phyloP scores from a whole-genome alignment of 2,888 invertebrate genomes.

The Calliopum simillimum region DNA sequence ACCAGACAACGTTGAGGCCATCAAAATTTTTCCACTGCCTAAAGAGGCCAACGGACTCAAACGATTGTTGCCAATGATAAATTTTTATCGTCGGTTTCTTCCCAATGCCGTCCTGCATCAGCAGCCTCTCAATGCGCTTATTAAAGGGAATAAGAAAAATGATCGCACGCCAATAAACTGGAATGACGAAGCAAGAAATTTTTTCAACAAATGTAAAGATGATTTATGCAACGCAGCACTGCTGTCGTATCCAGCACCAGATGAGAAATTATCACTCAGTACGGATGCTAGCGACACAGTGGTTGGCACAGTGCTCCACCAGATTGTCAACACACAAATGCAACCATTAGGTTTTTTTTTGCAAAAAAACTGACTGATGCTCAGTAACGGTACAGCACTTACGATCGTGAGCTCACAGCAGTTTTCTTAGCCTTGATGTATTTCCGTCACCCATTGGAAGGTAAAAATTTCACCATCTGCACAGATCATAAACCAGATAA shows the following conservation, averaged over 20 bases:
- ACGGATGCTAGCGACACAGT: constrained; percentile 57
- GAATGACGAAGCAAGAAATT: constrained; percentile 17
- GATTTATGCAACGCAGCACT: background rate
- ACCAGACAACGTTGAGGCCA: constrained; percentile 56
- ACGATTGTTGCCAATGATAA: constrained; percentile 58
- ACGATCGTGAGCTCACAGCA: constrained; percentile 61
- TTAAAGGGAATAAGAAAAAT: constrained; percentile 35
- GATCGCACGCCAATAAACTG: constrained; percentile 33
- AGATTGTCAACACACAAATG: constrained; percentile 47
- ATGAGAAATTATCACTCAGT: constrained; percentile 49
- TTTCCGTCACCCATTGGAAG: constrained; percentile 49
- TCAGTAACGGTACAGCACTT: constrained; percentile 58
- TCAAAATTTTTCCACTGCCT: constrained; percentile 50
- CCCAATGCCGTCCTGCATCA: constrained; percentile 40
- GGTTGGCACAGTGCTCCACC: constrained; percentile 62
- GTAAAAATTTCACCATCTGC: constrained; percentile 35
- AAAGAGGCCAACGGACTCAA: constrained; percentile 51
- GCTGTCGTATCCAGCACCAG: constrained; percentile 51
- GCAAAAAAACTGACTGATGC: constrained; percentile 53
- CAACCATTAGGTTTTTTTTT: constrained; percentile 61
- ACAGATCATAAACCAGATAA: constrained; percentile 52
- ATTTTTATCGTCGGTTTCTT: constrained; percentile 59
- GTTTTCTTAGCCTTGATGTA: constrained; percentile 58
- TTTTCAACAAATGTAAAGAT: constrained; percentile 48
- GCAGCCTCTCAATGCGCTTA: constrained; percentile 21